Percentiles rank a stretch among this genome's conserved stretches.
Conservation (phyloP, 2,888 invertebrate genomes). For the Mythimna loreyi region DNA sequence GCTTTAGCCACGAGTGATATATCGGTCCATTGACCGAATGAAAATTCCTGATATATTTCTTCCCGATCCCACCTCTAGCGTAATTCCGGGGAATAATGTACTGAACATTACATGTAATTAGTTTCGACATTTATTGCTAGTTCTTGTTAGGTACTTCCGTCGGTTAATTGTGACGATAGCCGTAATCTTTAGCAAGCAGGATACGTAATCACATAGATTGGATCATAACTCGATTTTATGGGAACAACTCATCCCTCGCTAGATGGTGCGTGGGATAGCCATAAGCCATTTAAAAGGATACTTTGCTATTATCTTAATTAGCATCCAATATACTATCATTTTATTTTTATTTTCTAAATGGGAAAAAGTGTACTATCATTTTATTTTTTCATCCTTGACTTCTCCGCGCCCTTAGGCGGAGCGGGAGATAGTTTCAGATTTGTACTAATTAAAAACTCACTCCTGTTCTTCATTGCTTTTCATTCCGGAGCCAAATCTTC, state of each 20-base stretch:
- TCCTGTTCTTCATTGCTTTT: too few relatives aligned
- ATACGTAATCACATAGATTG: constrained; percentile 59
- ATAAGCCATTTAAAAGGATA: constrained; percentile 27
- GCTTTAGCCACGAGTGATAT: background rate
- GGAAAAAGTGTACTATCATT: too few relatives aligned
- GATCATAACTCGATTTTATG: constrained; percentile 60
- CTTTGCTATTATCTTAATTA: constrained; percentile 26
- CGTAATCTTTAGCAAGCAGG: constrained; percentile 46
- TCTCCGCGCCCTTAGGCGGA: too few relatives aligned
- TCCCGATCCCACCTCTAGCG: constrained; percentile 1
- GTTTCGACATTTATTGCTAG: constrained; percentile 52
- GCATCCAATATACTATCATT: too few relatives aligned
- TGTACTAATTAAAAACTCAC: too few relatives aligned
- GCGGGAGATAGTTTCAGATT: too few relatives aligned
- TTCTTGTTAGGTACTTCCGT: constrained; percentile 59
- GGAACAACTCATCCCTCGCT: constrained; percentile 38
- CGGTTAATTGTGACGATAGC: constrained; percentile 56
- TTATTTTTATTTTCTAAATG: too few relatives aligned
- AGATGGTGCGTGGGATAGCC: constrained; percentile 52
- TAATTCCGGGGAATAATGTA: constrained; percentile 13
- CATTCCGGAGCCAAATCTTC: too few relatives aligned
- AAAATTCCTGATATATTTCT: constrained; percentile 6
- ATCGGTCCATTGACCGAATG: background rate
- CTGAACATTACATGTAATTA: constrained; percentile 40
- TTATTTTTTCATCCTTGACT: too few relatives aligned